Evolutionary conservation across 2,888 invertebrate genomes (phyloP).

Genomic region (Lampropteryx suffumata): DNA sequence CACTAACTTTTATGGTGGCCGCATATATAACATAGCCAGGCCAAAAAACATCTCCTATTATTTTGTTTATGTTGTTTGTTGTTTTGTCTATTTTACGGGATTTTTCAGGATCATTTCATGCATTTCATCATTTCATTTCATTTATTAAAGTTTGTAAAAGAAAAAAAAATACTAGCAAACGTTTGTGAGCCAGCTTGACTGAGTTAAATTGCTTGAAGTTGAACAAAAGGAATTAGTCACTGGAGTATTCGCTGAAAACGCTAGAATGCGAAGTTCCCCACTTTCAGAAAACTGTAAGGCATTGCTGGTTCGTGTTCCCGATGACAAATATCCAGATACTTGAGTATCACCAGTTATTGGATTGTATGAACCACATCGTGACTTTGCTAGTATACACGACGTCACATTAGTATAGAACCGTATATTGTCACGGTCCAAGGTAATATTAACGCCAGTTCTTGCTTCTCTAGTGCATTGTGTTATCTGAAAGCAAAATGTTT

Average conservation of each 20-base stretch:
- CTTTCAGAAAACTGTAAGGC: constrained; percentile 80
- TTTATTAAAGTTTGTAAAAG: no score
- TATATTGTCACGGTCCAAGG: constrained; percentile 76
- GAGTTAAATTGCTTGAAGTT: constrained; percentile 72
- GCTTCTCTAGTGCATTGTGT: constrained; percentile 80
- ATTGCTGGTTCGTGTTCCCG: constrained; percentile 72
- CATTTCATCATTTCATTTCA: no score
- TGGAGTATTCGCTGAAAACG: constrained; percentile 77
- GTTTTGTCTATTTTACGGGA: no score
- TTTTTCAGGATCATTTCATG: no score
- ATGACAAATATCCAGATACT: constrained; percentile 70
- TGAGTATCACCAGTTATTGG: constrained; percentile 86
- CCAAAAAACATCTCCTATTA: no score
- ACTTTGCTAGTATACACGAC: constrained; percentile 85
- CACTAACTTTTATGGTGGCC: no score
- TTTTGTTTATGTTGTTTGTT: no score
- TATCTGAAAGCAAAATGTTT: constrained; percentile 58
- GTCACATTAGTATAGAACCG: constrained; percentile 84
- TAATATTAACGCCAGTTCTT: constrained; percentile 73
- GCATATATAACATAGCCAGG: no score
- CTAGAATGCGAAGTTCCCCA: constrained; percentile 80
- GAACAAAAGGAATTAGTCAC: constrained; percentile 81
- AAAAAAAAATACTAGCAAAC: constrained; percentile 64
- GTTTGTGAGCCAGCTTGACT: constrained; percentile 77
- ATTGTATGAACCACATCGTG: constrained; percentile 84